Conservation (phyloP, 1,140 invertebrate genomes). For the Trachymyrmex septentrionalis region DNA sequence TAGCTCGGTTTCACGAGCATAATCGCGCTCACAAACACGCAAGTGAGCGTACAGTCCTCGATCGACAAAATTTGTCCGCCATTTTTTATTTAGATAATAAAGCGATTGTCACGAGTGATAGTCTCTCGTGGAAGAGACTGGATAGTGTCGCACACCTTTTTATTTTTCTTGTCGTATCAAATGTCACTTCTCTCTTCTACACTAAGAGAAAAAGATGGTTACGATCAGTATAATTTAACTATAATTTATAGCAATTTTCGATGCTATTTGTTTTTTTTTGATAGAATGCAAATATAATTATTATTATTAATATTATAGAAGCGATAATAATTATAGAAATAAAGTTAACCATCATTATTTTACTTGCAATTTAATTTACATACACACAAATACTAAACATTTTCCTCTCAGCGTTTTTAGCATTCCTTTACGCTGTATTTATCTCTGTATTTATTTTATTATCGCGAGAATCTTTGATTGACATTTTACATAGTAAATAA, state of each 20-base stretch:
- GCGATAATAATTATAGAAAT: too few species aligned
- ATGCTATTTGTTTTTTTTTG: too few species aligned
- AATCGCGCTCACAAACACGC: conserved; percentile 65
- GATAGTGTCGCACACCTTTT: not conserved
- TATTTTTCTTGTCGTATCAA: not conserved
- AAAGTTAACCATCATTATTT: too few species aligned
- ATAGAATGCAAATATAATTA: too few species aligned
- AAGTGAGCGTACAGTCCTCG: conserved; percentile 35
- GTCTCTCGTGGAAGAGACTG: not conserved
- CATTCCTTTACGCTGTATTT: not conserved
- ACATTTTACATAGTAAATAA: not conserved
- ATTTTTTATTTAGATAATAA: conserved; percentile 36
- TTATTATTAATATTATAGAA: too few species aligned
- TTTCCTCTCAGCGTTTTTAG: too few species aligned
- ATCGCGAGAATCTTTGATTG: not conserved
- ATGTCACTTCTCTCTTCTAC: not conserved
- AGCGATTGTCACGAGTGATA: conserved; percentile 7
- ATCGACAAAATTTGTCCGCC: not conserved
- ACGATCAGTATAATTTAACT: too few species aligned
- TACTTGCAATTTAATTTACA: too few species aligned
- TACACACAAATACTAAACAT: too few species aligned
- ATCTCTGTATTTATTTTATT: not conserved
- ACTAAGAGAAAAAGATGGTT: too few species aligned
- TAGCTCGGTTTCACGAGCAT: conserved; percentile 32
- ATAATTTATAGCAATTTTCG: too few species aligned